Percentiles rank a stretch among this genome's conserved stretches.
These are phyloP conservation scores for Choloepus didactylus DNA, from an alignment of 2,797 vertebrate species.

Conservation along the genomic window DNA sequence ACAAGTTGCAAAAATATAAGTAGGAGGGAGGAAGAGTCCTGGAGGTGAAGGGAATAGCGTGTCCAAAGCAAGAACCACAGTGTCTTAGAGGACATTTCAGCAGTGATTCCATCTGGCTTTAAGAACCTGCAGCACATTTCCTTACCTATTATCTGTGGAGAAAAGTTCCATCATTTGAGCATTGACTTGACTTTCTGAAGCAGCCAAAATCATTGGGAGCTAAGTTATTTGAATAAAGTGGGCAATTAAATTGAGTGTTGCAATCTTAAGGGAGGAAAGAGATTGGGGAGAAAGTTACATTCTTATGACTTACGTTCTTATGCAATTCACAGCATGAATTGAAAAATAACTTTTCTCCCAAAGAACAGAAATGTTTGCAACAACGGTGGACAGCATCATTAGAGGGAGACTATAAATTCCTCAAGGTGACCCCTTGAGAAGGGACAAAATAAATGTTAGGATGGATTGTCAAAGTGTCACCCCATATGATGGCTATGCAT, in stretches of 20 bases:
- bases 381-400: not conserved
- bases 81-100: not conserved
- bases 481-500: not conserved
- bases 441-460: not conserved
- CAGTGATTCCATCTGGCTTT: not conserved
- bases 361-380: not conserved
- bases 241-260: not conserved
- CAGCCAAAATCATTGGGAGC: not conserved
- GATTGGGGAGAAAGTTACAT: not conserved
- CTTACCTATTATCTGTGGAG: not conserved
- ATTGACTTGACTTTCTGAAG: not conserved
- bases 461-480: not conserved
- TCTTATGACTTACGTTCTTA: not conserved
- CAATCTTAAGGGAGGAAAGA: not conserved
- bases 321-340: not conserved
- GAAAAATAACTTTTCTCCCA: not conserved
- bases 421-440: not conserved
- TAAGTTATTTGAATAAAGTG: not conserved
- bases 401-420: not conserved
- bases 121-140: not conserved
- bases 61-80: not conserved
- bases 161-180: too few relatives aligned
- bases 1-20: not conserved
- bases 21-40: not conserved
- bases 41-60: accelerated